Evolutionary conservation across 2,113 vertebrate species (phyloP).

Genomic region (Oostethus manadensis): DNA sequence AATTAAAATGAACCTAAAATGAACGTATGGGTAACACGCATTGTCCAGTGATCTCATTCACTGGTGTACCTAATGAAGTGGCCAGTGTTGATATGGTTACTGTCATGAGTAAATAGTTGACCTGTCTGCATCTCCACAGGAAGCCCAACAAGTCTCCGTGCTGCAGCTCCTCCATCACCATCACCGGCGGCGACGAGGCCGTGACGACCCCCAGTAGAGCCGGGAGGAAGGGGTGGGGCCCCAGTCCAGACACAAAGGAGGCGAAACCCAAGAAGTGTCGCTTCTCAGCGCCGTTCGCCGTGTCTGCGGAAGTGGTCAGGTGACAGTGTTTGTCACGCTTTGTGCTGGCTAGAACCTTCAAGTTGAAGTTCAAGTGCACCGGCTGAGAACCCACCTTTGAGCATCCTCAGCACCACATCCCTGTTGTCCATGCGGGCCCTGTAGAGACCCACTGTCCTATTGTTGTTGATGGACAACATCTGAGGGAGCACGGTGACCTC

Average conservation of each 20-base stretch:
- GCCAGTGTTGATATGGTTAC: neutral
- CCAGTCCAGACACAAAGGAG: constrained; percentile 64
- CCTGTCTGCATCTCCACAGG: constrained; percentile 71
- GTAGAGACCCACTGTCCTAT: constrained; percentile 38
- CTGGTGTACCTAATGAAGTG: too few relatives aligned
- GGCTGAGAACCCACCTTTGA: constrained; percentile 56
- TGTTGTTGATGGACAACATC: constrained; percentile 29
- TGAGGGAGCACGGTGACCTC: constrained; percentile 43
- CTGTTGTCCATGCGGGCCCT: constrained; percentile 58
- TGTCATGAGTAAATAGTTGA: neutral
- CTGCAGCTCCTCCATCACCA: constrained; percentile 65
- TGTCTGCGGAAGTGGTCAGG: constrained; percentile 42
- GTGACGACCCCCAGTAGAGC: constrained; percentile 55
- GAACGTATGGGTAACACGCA: too few relatives aligned
- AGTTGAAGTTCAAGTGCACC: neutral
- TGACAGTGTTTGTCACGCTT: neutral
- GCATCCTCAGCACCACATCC: constrained; percentile 57
- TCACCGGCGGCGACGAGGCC: constrained; percentile 32
- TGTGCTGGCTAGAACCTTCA: neutral
- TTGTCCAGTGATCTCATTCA: too few relatives aligned
- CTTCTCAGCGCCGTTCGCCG: constrained; percentile 43
- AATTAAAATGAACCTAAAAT: too few relatives aligned
- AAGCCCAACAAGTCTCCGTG: constrained; percentile 70
- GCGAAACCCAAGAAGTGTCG: constrained; percentile 66
- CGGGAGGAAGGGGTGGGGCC: constrained; percentile 66